Conservation (phyloP, 2,888 invertebrate genomes). For the Synanthedon andrenaeformis region DNA sequence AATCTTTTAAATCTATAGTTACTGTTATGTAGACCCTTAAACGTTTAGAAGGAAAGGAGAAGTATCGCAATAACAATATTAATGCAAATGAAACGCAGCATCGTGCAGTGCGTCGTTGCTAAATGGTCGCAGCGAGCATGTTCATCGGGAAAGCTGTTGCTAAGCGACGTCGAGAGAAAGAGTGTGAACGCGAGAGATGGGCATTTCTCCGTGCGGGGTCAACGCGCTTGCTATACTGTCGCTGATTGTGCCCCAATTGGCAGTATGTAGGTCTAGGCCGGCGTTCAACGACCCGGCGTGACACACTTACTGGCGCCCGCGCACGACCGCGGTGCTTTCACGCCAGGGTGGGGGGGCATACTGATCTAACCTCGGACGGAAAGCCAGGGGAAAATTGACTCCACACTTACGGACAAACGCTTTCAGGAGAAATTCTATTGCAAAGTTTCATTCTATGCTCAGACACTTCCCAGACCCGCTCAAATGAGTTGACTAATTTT, state of each 20-base stretch:
- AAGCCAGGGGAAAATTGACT: conserved; percentile 44
- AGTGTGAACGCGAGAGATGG: conserved; percentile 65
- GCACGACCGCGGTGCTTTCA: conserved; percentile 60
- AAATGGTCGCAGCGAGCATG: neutral
- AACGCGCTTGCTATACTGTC: conserved; percentile 67
- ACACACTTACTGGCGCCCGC: conserved; percentile 61
- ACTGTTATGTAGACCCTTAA: too few relatives aligned
- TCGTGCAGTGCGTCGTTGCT: neutral
- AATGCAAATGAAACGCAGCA: neutral
- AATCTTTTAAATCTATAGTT: too few relatives aligned
- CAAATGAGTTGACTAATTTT: too few relatives aligned
- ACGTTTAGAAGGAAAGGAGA: too few relatives aligned
- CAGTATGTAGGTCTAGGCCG: conserved; percentile 70
- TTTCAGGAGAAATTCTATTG: conserved; percentile 6
- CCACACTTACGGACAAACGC: conserved; percentile 20
- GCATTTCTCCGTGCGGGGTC: conserved; percentile 68
- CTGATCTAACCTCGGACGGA: conserved; percentile 25
- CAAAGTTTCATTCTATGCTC: neutral
- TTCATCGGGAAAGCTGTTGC: conserved; percentile 48
- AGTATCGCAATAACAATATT: too few relatives aligned
- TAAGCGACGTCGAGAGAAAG: conserved; percentile 56
- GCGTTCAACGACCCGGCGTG: conserved; percentile 69
- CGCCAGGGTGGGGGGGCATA: conserved; percentile 50
- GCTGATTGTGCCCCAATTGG: conserved; percentile 44
- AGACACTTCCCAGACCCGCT: too few relatives aligned